Base-by-base conservation (phyloP, 1,140 invertebrate genomes). In the Dolichoris vasculosae region DNA sequence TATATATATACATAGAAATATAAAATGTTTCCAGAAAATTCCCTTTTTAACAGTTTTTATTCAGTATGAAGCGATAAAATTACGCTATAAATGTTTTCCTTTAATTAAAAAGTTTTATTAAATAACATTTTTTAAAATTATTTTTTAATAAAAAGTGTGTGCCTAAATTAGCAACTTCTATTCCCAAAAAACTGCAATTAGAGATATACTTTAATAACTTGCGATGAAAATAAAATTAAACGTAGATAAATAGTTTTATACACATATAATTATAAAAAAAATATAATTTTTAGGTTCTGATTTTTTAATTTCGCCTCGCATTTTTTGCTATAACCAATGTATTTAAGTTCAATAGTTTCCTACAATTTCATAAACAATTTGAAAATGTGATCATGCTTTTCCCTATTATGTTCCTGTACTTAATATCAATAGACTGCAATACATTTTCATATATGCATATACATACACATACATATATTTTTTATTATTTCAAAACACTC, bases 341-440 rank as follows among this genome's bases (percentile, higher is more conserved):
- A 15, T 64, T 63, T 15, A 23, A 40, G 26, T 15, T 38, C 13
- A 46, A 64, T n/a, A 64, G 38, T 63, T 79, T 43, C 59, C 26
- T 40, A 79, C 32, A 67, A n/a, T 64, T 80, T 80, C 40, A 80
- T 20, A 48, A 32, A 15, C 20, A 46, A 32, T 46, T n/a, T 67
- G 17, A 80, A 63, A 43, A 46, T 67, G 40, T 46, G 59, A 80
- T 46, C 13, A 67, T 67, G 35, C 78, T 67, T 59, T 26, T 40
- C 23, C 32, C 63, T 46, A 32, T 46, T 64, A 67, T 43, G 78
- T 80, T 80, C 77, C 77, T 79, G 51, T 64, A 64, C 32, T 79
- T 35, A 23, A 64, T 64, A 43, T 63, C 55, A 43, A 80, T 80
- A 80, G 78, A 80, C 38, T 80, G 78, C 78, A 67, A 3, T 67